Evolutionary conservation across 2,113 vertebrate species (phyloP).

Genomic region (Crotalus tigris): DNA sequence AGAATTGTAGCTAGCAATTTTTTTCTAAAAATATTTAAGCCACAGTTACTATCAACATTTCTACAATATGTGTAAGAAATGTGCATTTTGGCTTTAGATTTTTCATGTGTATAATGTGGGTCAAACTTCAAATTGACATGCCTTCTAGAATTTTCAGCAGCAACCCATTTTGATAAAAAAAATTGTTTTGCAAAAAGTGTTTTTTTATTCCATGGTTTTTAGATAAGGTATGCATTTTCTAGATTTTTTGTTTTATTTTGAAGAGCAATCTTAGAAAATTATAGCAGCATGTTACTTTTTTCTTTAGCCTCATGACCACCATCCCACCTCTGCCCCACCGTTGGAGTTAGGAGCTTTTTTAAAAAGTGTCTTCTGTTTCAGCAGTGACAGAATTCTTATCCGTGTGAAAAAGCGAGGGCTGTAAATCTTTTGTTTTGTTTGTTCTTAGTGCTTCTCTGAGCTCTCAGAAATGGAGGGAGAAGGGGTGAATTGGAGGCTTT

Average conservation of each 20-base stretch:
- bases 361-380: conserved; percentile 15
- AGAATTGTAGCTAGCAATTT: background rate
- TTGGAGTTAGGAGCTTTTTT: conserved; percentile 18
- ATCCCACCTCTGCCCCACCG: conserved; percentile 6
- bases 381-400: conserved; percentile 22
- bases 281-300: background rate
- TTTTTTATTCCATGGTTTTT: background rate
- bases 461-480: conserved; percentile 36
- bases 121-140: background rate
- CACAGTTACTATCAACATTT: background rate
- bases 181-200: background rate
- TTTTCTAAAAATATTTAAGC: background rate
- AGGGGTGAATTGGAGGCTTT: conserved; percentile 33
- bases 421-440: conserved; percentile 23
- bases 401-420: conserved; percentile 20
- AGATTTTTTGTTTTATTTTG: background rate
- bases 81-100: conserved; percentile 10
- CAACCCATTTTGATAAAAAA: background rate
- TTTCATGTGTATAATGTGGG: conserved; percentile 1
- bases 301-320: background rate
- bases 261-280: background rate
- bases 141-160: background rate
- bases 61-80: background rate
- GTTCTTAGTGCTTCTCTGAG: conserved; percentile 27
- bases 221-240: background rate